A percentile compares a stretch with the other conserved stretches of the same genome.
These are phyloP conservation scores for Drosophila pseudoobscura DNA, from an alignment of 1,140 invertebrate genomes.

Conservation along the genomic window DNA sequence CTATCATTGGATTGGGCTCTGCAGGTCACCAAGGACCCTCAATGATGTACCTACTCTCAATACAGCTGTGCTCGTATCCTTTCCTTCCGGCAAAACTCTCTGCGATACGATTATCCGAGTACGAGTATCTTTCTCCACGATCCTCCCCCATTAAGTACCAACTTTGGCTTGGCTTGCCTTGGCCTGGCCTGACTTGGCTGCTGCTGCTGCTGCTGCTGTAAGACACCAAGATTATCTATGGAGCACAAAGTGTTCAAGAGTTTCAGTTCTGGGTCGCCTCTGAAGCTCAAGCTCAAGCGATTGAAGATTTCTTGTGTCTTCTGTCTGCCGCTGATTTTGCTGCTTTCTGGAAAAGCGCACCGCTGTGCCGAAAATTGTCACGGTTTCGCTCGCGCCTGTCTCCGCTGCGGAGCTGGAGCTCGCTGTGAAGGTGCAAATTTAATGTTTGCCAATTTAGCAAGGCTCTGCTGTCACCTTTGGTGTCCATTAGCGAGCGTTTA, in stretches of 20 bases:
- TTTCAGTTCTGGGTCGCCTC: slow-evolving; percentile 27
- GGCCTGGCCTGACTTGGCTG: too few species aligned
- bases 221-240: too few species aligned
- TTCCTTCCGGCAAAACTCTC: too few species aligned
- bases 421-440: slow-evolving; percentile 79
- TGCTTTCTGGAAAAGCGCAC: slow-evolving; percentile 75
- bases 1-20: background rate
- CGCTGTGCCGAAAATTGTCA: slow-evolving; percentile 80
- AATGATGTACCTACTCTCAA: too few species aligned
- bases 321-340: slow-evolving; percentile 30
- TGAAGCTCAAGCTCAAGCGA: slow-evolving; percentile 1
- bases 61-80: too few species aligned
- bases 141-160: too few species aligned
- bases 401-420: slow-evolving; percentile 2
- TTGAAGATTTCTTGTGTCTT: slow-evolving; percentile 18
- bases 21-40: too few species aligned
- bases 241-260: slow-evolving; percentile 1
- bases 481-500: slow-evolving; percentile 81
- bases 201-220: too few species aligned
- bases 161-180: too few species aligned
- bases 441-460: slow-evolving; percentile 81
- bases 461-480: slow-evolving; percentile 77
- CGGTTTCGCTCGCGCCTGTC: slow-evolving; percentile 48
- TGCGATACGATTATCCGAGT: too few species aligned
- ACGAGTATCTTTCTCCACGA: too few species aligned